phyloP scores from a whole-genome alignment of 1,140 invertebrate genomes.

The Zaprionus gabonicus region DNA sequence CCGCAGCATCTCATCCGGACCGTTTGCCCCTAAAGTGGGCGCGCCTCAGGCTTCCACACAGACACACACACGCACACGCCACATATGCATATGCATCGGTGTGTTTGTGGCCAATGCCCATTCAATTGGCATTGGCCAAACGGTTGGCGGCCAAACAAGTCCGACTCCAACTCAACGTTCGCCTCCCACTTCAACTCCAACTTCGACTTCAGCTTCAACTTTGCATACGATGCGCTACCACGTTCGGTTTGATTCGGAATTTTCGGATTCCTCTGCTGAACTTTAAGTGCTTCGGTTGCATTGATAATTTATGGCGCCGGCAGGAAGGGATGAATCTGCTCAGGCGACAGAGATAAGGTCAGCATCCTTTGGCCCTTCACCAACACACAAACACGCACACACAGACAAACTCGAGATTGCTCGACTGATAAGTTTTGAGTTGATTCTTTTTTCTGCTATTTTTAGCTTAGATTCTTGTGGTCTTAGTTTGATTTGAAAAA shows the following conservation, averaged over 20 bases:
- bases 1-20: slow-evolving; percentile 39
- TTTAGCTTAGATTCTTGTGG: slow-evolving; percentile 2
- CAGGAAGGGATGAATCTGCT: not conserved
- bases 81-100: slow-evolving; percentile 12
- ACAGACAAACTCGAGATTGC: not conserved
- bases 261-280: slow-evolving; percentile 37
- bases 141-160: slow-evolving; percentile 6
- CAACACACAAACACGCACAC: not conserved
- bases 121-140: slow-evolving; percentile 55
- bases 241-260: slow-evolving; percentile 27
- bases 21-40: slow-evolving; percentile 30
- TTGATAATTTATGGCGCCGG: slow-evolving; percentile 37
- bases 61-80: not conserved
- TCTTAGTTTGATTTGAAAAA: slow-evolving; percentile 3
- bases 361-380: not conserved
- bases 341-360: slow-evolving; percentile 14
- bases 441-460: not conserved
- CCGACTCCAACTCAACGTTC: slow-evolving; percentile 27
- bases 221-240: slow-evolving; percentile 44
- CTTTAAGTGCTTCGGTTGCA: slow-evolving; percentile 34
- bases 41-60: not conserved
- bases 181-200: slow-evolving; percentile 18
- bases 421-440: slow-evolving; percentile 7
- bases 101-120: slow-evolving; percentile 45
- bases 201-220: slow-evolving; percentile 32